Conservation (phyloP, 2,797 vertebrate genomes). For the Melopsittacus undulatus region DNA sequence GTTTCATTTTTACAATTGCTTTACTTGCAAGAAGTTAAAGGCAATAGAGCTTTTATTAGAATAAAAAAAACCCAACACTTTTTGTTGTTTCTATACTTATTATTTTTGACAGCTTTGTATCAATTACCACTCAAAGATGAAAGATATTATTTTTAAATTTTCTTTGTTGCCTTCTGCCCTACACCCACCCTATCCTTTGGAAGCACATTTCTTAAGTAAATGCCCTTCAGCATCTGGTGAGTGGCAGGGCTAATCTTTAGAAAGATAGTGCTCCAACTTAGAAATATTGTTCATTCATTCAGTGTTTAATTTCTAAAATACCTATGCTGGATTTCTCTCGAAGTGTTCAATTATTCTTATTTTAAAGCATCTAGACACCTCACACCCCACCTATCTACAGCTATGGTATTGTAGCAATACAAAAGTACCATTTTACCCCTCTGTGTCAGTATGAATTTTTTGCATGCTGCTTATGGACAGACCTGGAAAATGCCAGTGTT, state of each 20-base stretch:
- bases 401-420: not conserved
- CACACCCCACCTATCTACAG: not conserved
- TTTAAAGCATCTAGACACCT: not conserved
- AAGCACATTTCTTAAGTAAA: not conserved
- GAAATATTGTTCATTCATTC: not conserved
- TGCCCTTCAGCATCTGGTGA: not conserved
- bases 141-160: not conserved
- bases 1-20: not conserved
- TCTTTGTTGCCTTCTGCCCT: not conserved
- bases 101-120: not conserved
- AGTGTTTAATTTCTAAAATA: not conserved
- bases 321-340: not conserved
- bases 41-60: not conserved
- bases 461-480: not conserved
- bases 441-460: not conserved
- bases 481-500: not conserved
- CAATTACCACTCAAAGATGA: not conserved
- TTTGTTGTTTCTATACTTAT: not conserved
- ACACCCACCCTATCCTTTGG: not conserved
- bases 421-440: not conserved
- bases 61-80: rapidly evolving
- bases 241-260: not conserved
- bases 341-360: not conserved
- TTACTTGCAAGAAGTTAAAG: not conserved
- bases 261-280: not conserved